Evolutionary conservation across 1,140 invertebrate species (phyloP), one percentile per base, ranked within the genome.

Genomic region (Euwallacea similis): DNA sequence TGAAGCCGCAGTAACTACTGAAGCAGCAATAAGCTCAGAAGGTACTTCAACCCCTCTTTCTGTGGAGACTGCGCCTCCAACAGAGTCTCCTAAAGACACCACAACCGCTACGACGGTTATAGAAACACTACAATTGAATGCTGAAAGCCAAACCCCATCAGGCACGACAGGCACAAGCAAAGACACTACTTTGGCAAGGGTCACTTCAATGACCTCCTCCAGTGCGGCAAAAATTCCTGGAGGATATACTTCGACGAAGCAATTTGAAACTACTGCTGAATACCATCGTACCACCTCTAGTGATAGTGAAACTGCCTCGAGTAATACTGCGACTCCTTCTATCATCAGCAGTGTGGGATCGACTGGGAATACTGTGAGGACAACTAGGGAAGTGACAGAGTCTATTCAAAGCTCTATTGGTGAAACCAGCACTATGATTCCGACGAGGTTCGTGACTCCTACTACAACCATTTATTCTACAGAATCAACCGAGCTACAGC

Each of bases 321-420:
- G 10, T 46, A 47, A 46, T 16, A 9, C 2, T 50, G 46, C 2
- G 2, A 50, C 46, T 11, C 7, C 15, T 44, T 60, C 66, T 33
- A 16, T n/a, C 7, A 56, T 21, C 7, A 64, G 11, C 4, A 33
- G 21, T 33, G 21, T 33, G 21, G 21, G 21, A 33, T 33, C 21
- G 21, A 33, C 21, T 10, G 16, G 43, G 7, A 44, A 71, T 47
- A 58, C 42, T 43, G 53, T 42, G 61, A 66, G 61, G 50, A 56
- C 75, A 60, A 55, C 74, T 60, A 67, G 54, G 58, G 33, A 71
- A 42, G 13, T 66, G 43, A 46, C 62, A 1, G 21, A 33, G 21
- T 33, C 21, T 4, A 33, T 33, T 33, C 21, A 33, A 42, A 59
- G 58, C 15, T 21, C 56, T 13, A 56, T 15, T n/a, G 16, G 11